Base-by-base conservation (phyloP, 2,797 vertebrate genomes). In the Odontamblyopus rebecca region DNA sequence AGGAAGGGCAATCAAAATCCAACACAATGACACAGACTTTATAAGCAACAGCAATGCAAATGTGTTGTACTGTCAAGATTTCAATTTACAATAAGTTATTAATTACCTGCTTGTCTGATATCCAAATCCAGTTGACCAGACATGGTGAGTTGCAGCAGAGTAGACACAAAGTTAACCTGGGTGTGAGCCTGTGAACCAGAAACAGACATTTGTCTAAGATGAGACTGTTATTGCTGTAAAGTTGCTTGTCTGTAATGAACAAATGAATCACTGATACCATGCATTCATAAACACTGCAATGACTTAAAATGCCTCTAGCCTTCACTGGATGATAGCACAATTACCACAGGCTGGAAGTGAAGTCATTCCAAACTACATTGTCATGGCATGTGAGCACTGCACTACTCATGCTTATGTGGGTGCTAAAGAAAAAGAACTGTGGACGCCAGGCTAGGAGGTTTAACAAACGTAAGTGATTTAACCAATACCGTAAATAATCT, bases 81-180 rank as follows among this genome's bases (percentile, higher is more conserved):
- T 3, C 19, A n/a, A 6, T 51, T n/a, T 1, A 26, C 30, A 56
- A 12, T 23, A 23, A 9, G 18, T 74, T 38, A 32, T 11, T 16
- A 68, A 95, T 95, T 93, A 96, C 98, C 98, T 96, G 98, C 98
- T 94, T 99, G 98, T 81, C 98, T 95, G 82, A 99, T 95, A 77
- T 96, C 96, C 92, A 99, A 94, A 94, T 99, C 98, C 94, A 99
- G 93, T 87, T 99, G 96, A 77, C 99, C 96, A 6, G 98, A 96
- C 97, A 99, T 99, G 85, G 98, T 99, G 87, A 99, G 94, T 81
- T 96, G 97, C 89, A 99, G 96, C 87, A 99, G 92, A 68, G 96
- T 95, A 80, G 98, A 97, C 90, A 97, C 94, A 91, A 99, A 99
- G 93, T 96, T 98, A 88, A 97, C 94, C 84, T 96, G 96, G 72